Base-by-base conservation (phyloP, 92 coral and sea anemone species). In the Palythoa caribaeorum region DNA sequence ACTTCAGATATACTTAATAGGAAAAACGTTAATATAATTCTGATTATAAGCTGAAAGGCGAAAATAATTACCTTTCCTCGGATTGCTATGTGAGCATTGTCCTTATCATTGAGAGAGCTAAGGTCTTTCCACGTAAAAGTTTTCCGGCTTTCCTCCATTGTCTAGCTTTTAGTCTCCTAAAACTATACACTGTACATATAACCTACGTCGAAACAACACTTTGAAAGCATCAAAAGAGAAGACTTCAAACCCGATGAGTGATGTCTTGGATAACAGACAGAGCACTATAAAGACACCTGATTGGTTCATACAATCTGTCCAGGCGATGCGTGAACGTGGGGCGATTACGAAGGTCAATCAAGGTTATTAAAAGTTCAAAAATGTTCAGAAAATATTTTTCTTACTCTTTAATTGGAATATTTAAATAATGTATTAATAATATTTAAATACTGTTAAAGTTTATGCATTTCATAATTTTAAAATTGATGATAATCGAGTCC, bases 91-190 rank as follows among this genome's bases (percentile, higher is more conserved):
- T 92, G 94, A 60, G 96, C 97, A 71, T 94, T 93, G 6, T 92
- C 78, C 54, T 92, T 76, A 0, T 89, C 79, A 86, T 95, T 94
- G 66, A 92, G 90, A 1, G 80, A 74, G 69, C 93, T 53, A 9
- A 97, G 90, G 59, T 95, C 97, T 74, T 95, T 89, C 96, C 96
- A 94, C 9, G 98, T 97, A 60, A 93, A 97, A 1, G 89, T 78
- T 66, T 80, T 92, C 87, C 88, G 90, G 40, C 47, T 68, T 38
- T 79, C 89, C 87, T 54, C 78, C 80, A 57, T 88, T 15, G 44
- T 21, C 13, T 62, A 10, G 40, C 74, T 62, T 39, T 6, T 17
- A 38, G 35, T 12, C 51, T 68, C 13, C 21, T 65, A 38, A 7
- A 35, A 16, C 8, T 20, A 70, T 7, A 35, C 5, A 14, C 28